Conservation (phyloP, 1,140 invertebrate genomes). For the Hydropsyche tenuis region DNA sequence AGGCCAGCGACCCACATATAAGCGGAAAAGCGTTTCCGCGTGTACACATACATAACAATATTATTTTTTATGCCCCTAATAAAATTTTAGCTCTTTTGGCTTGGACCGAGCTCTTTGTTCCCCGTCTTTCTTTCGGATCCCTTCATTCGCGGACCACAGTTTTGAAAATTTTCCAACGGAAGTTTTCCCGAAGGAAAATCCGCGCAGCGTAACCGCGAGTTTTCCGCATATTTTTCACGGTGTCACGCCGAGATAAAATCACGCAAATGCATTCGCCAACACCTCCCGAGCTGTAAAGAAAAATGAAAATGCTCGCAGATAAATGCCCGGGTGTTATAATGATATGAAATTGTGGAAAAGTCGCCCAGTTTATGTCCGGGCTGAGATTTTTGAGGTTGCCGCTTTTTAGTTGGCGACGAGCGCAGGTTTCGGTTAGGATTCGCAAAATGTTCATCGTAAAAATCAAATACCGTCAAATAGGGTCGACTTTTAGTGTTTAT, state of each 20-base stretch:
- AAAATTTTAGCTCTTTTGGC: constrained; percentile 40
- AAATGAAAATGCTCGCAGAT: too few species aligned
- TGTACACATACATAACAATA: constrained; percentile 5
- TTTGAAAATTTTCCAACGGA: constrained; percentile 1
- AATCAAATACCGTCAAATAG: constrained; percentile 22
- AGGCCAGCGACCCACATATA: not conserved
- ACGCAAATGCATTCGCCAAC: too few species aligned
- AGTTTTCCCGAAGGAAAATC: not conserved
- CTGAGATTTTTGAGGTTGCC: too few species aligned
- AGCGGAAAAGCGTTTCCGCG: not conserved
- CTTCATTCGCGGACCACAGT: not conserved
- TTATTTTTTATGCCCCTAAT: constrained; percentile 34
- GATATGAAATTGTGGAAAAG: too few species aligned
- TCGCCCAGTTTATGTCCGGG: too few species aligned
- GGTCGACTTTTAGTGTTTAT: too few species aligned
- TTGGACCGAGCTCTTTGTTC: constrained; percentile 32
- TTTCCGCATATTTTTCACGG: too few species aligned
- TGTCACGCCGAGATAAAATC: too few species aligned
- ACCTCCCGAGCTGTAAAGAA: too few species aligned
- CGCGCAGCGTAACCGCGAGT: not conserved
- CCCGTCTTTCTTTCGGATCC: constrained; percentile 1
- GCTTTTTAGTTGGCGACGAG: too few species aligned
- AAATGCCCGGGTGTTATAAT: too few species aligned
- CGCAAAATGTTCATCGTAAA: not conserved
- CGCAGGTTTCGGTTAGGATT: not conserved